phyloP scores from a whole-genome alignment of 2,797 vertebrate species.

The Thripadectes ignobilis region DNA sequence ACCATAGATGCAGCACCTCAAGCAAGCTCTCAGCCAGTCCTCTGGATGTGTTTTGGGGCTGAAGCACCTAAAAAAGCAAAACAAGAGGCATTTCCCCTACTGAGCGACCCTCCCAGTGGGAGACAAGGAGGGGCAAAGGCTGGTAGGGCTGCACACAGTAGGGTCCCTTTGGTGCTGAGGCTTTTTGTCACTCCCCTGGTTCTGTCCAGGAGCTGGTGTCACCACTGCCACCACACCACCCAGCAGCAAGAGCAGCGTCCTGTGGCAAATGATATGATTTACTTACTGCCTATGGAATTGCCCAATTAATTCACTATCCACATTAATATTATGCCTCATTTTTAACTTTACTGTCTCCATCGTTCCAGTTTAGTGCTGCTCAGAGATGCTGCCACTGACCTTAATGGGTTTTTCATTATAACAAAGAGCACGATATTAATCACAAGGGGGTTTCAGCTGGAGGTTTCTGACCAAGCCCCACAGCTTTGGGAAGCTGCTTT shows the following conservation, averaged over 20 bases:
- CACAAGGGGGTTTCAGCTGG: conserved; percentile 5
- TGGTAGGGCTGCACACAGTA: fast-evolving
- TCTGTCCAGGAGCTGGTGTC: not conserved
- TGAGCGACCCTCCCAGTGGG: not conserved
- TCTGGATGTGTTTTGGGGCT: not conserved
- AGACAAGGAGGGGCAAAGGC: not conserved
- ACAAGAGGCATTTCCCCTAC: not conserved
- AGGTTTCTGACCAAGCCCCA: not conserved
- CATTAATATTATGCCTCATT: conserved; percentile 67
- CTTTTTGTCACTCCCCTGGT: not conserved
- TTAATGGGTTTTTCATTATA: conserved; percentile 68
- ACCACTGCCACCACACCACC: not conserved
- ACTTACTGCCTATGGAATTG: conserved; percentile 58
- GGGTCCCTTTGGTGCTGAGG: not conserved
- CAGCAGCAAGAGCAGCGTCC: not conserved
- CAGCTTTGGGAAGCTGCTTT: conserved; percentile 25
- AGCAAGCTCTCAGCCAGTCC: not conserved
- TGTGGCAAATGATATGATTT: not conserved
- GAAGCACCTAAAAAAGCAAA: not conserved
- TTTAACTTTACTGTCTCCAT: conserved; percentile 69
- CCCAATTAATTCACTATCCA: conserved; percentile 66
- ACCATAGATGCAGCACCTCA: not conserved
- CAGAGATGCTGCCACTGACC: conserved; percentile 60
- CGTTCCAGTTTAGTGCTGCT: conserved; percentile 63
- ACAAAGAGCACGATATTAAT: conserved; percentile 49